A percentile compares a stretch with the other conserved stretches of the same genome.
Conservation (phyloP, 2,113 vertebrate genomes). For the Stictonetta naevosa region DNA sequence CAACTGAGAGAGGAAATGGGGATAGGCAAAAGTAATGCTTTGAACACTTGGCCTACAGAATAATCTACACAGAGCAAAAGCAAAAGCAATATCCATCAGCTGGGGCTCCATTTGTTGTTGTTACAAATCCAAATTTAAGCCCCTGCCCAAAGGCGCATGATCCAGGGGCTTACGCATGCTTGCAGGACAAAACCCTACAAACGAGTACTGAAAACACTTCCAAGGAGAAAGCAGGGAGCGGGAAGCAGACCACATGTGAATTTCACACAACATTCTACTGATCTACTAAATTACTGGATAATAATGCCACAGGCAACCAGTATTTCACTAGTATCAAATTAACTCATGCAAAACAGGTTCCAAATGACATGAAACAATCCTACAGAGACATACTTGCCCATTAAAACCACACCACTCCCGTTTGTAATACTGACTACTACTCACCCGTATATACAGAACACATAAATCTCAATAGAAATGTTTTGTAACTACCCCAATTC, state of each 20-base stretch:
- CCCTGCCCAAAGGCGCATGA: background rate
- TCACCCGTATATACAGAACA: background rate
- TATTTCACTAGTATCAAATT: background rate
- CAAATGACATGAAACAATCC: background rate
- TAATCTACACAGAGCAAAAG: background rate
- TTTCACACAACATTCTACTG: background rate
- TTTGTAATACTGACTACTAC: background rate
- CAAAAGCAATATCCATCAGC: background rate
- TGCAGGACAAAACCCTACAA: background rate
- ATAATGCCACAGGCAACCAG: background rate
- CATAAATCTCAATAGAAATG: background rate
- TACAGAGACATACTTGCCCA: background rate
- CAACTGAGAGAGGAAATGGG: background rate
- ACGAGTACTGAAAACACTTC: background rate
- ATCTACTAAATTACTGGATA: background rate
- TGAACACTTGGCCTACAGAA: background rate
- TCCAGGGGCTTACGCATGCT: accelerated
- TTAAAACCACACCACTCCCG: background rate
- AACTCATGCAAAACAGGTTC: background rate
- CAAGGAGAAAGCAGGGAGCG: accelerated
- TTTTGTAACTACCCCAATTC: background rate
- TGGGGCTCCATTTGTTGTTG: background rate
- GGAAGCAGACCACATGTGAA: accelerated
- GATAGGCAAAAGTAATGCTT: background rate
- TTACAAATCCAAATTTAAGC: background rate